Evolutionary conservation across 2,113 vertebrate genomes (phyloP).

Genomic region (Isurus oxyrinchus): DNA sequence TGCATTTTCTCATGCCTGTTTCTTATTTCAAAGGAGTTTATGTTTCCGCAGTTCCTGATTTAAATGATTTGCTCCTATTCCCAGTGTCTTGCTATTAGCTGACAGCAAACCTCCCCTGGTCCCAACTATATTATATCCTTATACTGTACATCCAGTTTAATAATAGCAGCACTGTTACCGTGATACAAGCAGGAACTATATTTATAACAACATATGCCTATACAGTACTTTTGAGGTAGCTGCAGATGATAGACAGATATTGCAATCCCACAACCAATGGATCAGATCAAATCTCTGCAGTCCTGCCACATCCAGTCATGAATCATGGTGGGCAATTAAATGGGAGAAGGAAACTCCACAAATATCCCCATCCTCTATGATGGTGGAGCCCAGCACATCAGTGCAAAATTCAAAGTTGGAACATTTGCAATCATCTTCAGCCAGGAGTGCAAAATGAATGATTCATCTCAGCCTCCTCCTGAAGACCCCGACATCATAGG

Average conservation of each 20-base stretch:
- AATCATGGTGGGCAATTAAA: neutral
- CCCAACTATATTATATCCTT: neutral
- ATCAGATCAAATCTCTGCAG: neutral
- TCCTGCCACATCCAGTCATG: neutral
- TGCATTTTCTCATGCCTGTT: neutral
- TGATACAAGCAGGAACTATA: neutral
- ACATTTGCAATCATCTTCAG: neutral
- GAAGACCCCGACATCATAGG: neutral
- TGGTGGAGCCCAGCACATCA: neutral
- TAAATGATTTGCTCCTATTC: neutral
- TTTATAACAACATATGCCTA: neutral
- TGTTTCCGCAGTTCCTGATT: neutral
- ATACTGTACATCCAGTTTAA: neutral
- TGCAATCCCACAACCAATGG: neutral
- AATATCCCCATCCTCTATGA: neutral
- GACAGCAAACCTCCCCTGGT: neutral
- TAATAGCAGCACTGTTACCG: neutral
- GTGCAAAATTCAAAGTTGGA: neutral
- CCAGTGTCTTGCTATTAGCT: neutral
- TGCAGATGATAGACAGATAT: neutral
- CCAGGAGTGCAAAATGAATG: neutral
- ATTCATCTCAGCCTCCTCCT: neutral
- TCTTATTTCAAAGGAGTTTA: neutral
- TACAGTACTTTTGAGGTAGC: neutral
- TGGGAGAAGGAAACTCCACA: neutral